Evolutionary conservation across 2,797 vertebrate genomes (phyloP).

Genomic region (Cuniculus paca): DNA sequence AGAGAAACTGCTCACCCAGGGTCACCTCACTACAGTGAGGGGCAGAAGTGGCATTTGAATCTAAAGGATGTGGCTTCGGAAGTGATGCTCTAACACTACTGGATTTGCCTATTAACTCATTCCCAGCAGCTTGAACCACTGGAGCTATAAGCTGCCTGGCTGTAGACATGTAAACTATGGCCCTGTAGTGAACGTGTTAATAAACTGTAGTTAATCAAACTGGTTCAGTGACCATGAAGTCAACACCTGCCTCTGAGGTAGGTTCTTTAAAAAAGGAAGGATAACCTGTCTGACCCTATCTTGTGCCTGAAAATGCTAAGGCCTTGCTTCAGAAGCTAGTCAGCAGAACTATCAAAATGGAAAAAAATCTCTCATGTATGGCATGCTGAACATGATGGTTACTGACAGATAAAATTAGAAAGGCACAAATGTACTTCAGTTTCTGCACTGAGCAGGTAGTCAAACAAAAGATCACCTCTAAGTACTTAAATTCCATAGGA

Average conservation of each 20-base stretch:
- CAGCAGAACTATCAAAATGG: not conserved
- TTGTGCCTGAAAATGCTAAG: not conserved
- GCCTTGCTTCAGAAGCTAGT: constrained; percentile 33
- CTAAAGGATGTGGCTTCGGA: constrained; percentile 1
- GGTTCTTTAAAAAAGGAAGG: constrained; percentile 39
- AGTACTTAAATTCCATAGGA: constrained; percentile 8
- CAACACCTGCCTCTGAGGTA: not conserved
- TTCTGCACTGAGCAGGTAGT: constrained; percentile 24
- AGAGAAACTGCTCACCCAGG: constrained; percentile 10
- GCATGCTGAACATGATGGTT: not conserved
- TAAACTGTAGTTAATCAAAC: constrained; percentile 1
- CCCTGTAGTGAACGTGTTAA: not conserved
- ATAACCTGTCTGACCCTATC: not conserved
- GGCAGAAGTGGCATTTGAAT: not conserved
- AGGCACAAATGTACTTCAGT: constrained; percentile 1
- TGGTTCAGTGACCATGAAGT: not conserved
- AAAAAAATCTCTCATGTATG: not conserved
- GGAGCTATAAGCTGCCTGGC: not conserved
- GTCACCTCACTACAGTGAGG: not conserved
- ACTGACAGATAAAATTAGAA: not conserved
- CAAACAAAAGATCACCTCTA: constrained; percentile 40
- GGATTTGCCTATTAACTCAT: not conserved
- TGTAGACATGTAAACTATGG: not conserved
- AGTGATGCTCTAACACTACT: not conserved
- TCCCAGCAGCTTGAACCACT: not conserved